A percentile compares a stretch with the other conserved stretches of the same genome.
Conservation (phyloP, 2,113 vertebrate genomes). For the Gopherus flavomarginatus region DNA sequence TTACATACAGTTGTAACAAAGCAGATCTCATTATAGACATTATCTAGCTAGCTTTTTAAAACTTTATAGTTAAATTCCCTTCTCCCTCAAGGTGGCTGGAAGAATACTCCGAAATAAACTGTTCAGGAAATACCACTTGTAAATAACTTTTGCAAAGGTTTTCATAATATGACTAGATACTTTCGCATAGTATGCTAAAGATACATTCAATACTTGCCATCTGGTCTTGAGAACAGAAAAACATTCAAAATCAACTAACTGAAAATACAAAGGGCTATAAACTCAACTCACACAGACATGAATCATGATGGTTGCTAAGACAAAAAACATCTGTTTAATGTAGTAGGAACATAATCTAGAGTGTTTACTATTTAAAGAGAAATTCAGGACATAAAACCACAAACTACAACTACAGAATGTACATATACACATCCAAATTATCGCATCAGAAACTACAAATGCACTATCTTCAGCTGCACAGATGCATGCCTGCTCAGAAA, state of each 20-base stretch:
- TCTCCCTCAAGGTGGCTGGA: not conserved
- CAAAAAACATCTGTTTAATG: not conserved
- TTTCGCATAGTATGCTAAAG: not conserved
- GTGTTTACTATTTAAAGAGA: constrained; percentile 20
- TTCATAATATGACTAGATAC: not conserved
- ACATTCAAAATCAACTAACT: not conserved
- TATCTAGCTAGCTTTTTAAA: not conserved
- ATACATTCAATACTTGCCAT: not conserved
- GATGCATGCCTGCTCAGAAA: not conserved
- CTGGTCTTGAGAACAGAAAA: not conserved
- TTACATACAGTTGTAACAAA: not conserved
- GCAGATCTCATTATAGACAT: not conserved
- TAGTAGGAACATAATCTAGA: not conserved
- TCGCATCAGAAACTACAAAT: not conserved
- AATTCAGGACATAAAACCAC: constrained; percentile 1
- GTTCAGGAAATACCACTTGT: not conserved
- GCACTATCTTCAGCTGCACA: not conserved
- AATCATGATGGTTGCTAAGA: not conserved
- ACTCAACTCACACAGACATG: not conserved
- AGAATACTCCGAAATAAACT: not conserved
- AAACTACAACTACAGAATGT: constrained; percentile 23
- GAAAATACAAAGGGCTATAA: not conserved
- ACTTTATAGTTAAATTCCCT: not conserved
- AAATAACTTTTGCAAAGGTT: not conserved
- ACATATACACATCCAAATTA: constrained; percentile 4